A percentile compares a stretch with the other conserved stretches of the same genome.
Evolutionary conservation across 1,140 invertebrate species (phyloP).

Genomic region (Drosophila setifemur): DNA sequence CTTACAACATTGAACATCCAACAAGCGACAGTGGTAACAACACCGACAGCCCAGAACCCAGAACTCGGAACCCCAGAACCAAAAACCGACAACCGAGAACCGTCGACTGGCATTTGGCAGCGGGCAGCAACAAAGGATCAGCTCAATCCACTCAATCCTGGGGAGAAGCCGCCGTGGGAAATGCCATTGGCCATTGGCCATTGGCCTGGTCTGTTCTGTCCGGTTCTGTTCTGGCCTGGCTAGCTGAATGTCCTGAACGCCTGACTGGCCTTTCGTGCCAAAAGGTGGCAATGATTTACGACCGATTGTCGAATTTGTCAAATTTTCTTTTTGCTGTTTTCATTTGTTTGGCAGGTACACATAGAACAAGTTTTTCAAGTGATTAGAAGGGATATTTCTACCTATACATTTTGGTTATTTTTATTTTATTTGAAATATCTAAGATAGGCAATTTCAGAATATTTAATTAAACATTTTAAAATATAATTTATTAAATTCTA

Average conservation of each 20-base stretch:
- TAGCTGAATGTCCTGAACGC: not conserved
- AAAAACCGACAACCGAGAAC: slow-evolving; percentile 2
- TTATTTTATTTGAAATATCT: too few relatives aligned
- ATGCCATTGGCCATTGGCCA: slow-evolving; percentile 16
- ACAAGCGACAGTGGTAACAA: not conserved
- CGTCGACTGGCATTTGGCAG: slow-evolving; percentile 41
- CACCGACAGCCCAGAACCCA: not conserved
- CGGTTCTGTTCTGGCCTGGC: too few relatives aligned
- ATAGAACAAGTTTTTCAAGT: too few relatives aligned
- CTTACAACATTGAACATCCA: not conserved
- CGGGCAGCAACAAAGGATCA: slow-evolving; percentile 27
- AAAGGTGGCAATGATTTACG: slow-evolving; percentile 66
- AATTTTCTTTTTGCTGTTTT: slow-evolving; percentile 48
- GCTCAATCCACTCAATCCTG: slow-evolving; percentile 34
- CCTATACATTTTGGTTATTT: too few relatives aligned
- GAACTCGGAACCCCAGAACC: not conserved
- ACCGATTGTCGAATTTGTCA: slow-evolving; percentile 73
- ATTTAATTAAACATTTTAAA: too few relatives aligned
- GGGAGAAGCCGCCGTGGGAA: slow-evolving; percentile 15
- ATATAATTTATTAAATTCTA: too few relatives aligned
- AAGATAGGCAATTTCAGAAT: too few relatives aligned
- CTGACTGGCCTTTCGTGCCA: not conserved
- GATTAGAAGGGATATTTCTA: too few relatives aligned
- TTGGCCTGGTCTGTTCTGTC: too few relatives aligned
- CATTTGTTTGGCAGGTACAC: slow-evolving; percentile 3